These are phyloP conservation scores for Hemiprocne comata DNA, from an alignment of 2,113 vertebrate genomes.

Conservation along the genomic window DNA sequence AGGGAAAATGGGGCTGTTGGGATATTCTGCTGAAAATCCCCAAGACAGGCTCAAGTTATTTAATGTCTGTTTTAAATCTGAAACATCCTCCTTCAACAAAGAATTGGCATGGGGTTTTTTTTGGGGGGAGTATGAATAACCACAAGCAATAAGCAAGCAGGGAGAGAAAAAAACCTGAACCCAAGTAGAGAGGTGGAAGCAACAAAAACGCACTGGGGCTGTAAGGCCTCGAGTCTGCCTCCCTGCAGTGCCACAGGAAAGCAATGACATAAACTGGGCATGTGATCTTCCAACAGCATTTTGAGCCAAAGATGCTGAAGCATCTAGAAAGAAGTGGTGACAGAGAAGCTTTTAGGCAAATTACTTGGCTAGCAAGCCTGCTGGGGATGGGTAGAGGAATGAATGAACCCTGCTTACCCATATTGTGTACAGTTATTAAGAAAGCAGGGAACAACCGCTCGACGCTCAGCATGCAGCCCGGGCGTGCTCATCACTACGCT, in stretches of 20 bases:
- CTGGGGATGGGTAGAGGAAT: neutral
- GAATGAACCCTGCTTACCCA: neutral
- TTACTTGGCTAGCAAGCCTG: neutral
- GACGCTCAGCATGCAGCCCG: neutral
- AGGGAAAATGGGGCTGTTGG: neutral
- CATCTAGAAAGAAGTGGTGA: neutral
- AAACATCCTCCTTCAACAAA: neutral
- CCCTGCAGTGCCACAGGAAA: neutral
- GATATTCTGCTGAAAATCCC: neutral
- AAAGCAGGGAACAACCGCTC: neutral
- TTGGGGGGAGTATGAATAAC: neutral
- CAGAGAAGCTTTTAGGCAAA: conserved; percentile 21
- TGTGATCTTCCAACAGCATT: neutral
- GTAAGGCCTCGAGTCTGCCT: neutral
- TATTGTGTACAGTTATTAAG: neutral
- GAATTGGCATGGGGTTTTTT: neutral
- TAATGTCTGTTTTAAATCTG: neutral
- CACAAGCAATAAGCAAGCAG: neutral
- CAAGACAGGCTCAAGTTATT: neutral
- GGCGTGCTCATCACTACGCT: fast-evolving
- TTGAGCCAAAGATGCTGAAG: neutral
- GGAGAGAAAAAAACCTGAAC: neutral
- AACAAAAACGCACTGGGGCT: neutral
- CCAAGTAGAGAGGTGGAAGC: neutral
- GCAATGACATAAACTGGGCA: neutral